These are phyloP conservation scores for Drosophila nr. perissopoda DNA, from an alignment of 2,888 invertebrate genomes.

Conservation along the genomic window DNA sequence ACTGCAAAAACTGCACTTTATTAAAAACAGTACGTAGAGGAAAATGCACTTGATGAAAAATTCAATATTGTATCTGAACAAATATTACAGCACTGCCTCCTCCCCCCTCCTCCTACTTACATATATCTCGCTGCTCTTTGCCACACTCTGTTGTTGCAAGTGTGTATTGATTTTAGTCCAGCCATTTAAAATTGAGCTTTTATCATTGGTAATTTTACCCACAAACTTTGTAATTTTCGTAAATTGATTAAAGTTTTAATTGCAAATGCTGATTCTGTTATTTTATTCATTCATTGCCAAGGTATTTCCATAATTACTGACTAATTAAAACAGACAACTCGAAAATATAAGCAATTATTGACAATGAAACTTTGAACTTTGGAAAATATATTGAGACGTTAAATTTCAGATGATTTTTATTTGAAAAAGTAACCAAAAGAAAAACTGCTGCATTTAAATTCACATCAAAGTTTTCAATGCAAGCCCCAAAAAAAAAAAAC, in stretches of 20 bases:
- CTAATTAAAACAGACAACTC: background rate
- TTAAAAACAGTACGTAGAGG: background rate
- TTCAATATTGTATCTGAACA: slow-evolving; percentile 11
- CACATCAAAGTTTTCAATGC: background rate
- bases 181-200: slow-evolving; percentile 28
- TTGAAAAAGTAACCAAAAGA: background rate
- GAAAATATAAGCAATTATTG: background rate
- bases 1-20: slow-evolving; percentile 14
- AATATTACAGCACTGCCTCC: background rate
- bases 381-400: background rate
- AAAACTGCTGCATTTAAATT: background rate
- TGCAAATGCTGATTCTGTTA: background rate
- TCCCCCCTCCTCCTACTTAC: too few relatives aligned
- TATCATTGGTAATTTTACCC: background rate
- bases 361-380: background rate
- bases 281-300: background rate
- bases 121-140: background rate
- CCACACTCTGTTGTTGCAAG: background rate
- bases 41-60: slow-evolving; percentile 29
- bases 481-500: background rate
- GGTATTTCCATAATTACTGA: background rate
- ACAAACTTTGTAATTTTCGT: background rate
- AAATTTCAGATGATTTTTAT: background rate
- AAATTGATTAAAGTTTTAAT: background rate
- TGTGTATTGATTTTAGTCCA: slow-evolving; percentile 34